phyloP scores from a whole-genome alignment of 2,113 vertebrate species.

The Cyprinodon variegatus region DNA sequence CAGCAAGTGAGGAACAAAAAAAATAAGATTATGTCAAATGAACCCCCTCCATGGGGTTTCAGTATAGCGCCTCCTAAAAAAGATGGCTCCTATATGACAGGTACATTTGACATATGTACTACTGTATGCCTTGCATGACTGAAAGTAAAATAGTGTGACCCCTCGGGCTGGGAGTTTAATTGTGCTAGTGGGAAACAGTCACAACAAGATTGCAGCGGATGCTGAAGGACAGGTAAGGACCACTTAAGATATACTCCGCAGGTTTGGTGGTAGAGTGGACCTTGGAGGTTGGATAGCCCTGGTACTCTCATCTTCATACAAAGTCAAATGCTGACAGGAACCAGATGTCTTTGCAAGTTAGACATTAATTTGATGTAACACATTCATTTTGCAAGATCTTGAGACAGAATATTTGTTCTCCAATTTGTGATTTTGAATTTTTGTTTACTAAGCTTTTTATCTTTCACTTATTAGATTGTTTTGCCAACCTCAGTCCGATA shows the following conservation, averaged over 20 bases:
- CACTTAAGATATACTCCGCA: not conserved
- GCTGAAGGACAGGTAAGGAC: not conserved
- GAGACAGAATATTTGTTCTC: not conserved
- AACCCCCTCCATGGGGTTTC: no score
- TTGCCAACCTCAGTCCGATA: not conserved
- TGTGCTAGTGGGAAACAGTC: not conserved
- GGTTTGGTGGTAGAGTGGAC: not conserved
- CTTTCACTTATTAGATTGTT: not conserved
- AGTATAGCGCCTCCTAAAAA: no score
- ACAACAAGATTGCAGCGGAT: not conserved
- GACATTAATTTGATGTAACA: not conserved
- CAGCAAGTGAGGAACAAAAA: not conserved
- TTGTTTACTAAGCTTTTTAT: not conserved
- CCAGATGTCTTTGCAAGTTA: not conserved
- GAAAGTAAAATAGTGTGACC: not conserved
- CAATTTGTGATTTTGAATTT: not conserved
- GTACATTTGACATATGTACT: not conserved
- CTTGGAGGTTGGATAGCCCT: not conserved
- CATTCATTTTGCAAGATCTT: not conserved
- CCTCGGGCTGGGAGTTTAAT: not conserved
- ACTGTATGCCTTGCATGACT: not conserved
- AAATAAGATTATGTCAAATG: not conserved
- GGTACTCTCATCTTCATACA: not conserved
- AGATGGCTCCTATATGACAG: not conserved
- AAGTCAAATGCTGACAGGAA: not conserved